Evolutionary conservation across 1,140 invertebrate species (phyloP).

Genomic region (Acromyrmex charruanus): DNA sequence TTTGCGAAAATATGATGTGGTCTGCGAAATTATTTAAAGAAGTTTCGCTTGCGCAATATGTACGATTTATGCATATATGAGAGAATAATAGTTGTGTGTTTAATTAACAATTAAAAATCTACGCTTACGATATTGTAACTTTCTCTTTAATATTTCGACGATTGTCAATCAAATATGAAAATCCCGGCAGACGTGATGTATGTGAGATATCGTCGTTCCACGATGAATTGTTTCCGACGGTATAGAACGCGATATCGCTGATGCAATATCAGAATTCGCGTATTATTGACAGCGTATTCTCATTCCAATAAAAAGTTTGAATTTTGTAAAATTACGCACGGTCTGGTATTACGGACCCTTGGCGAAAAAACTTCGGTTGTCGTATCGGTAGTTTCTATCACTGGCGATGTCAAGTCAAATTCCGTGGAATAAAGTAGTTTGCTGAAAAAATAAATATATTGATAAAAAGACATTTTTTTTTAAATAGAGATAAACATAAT

Average conservation of each 20-base stretch:
- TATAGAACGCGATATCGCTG: neutral
- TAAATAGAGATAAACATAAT: neutral
- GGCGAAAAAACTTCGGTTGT: neutral
- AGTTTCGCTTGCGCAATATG: neutral
- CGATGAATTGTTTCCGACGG: neutral
- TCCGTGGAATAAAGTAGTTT: neutral
- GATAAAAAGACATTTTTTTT: neutral
- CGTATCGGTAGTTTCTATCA: too few relatives aligned
- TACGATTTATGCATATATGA: neutral
- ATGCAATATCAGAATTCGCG: neutral
- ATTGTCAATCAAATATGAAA: neutral
- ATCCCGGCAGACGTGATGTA: neutral
- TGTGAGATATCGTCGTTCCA: neutral
- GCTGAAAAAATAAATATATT: neutral
- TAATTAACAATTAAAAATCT: neutral
- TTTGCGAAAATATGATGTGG: neutral
- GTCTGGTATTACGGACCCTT: neutral
- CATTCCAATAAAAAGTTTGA: neutral
- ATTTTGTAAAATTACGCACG: slow-evolving; percentile 13
- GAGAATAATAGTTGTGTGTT: neutral
- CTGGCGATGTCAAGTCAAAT: neutral
- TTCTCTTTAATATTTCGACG: neutral
- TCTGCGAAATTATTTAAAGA: slow-evolving; percentile 15
- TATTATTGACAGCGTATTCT: neutral
- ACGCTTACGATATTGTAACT: neutral